A percentile compares a stretch with the other conserved stretches of the same genome.
Evolutionary conservation across 2,888 invertebrate species (phyloP).

Genomic region (Zaprionus lineosus): DNA sequence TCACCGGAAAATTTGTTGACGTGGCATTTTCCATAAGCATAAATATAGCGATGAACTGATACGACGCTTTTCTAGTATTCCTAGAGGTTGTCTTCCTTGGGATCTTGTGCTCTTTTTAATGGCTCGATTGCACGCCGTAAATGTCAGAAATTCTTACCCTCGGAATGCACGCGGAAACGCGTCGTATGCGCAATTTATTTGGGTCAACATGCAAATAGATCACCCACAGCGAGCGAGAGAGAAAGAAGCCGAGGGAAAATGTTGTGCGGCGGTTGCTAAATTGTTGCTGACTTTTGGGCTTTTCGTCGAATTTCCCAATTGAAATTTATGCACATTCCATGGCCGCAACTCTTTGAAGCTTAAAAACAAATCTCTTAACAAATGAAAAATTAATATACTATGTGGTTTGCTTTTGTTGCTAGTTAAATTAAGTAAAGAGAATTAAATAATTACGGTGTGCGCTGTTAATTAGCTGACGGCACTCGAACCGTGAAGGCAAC

Average conservation of each 20-base stretch:
- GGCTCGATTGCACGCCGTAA: conserved; percentile 43
- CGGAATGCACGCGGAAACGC: conserved; percentile 55
- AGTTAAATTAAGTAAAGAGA: no score
- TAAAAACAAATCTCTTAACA: conserved; percentile 29
- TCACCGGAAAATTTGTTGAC: no score
- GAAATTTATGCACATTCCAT: conserved; percentile 48
- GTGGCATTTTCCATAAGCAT: no score
- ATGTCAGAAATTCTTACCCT: conserved; percentile 52
- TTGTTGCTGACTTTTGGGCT: conserved; percentile 15
- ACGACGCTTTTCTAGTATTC: conserved; percentile 15
- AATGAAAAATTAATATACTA: conserved; percentile 45
- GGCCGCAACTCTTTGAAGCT: conserved; percentile 11
- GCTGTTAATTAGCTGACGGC: conserved; percentile 41
- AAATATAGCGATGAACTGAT: no score
- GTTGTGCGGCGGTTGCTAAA: no score
- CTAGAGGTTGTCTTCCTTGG: background rate
- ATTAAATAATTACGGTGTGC: conserved; percentile 28
- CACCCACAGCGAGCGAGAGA: conserved; percentile 35
- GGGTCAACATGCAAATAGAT: conserved; percentile 58
- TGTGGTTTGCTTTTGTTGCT: conserved; percentile 9
- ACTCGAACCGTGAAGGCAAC: conserved; percentile 30
- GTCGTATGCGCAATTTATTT: conserved; percentile 52
- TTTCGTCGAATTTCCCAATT: conserved; percentile 26
- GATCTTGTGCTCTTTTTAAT: no score
- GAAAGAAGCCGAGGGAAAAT: conserved; percentile 8